A percentile compares a stretch with the other conserved stretches of the same genome.
Evolutionary conservation across 64 coral and sea anemone genomes (phyloP).

Genomic region (Montipora capricornis): DNA sequence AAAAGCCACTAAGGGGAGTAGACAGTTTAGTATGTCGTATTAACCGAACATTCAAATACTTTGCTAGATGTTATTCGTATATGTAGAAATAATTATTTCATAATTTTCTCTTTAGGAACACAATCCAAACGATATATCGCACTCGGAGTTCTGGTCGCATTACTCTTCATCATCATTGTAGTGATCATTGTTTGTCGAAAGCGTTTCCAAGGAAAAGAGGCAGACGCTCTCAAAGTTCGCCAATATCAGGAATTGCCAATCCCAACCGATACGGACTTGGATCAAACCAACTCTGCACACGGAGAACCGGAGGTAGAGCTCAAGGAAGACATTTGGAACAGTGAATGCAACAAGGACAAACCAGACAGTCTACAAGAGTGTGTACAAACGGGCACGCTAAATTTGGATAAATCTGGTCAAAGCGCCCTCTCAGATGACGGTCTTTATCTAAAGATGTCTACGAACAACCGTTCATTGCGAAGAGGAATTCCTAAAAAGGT

Average conservation of each 20-base stretch:
- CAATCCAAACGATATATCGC: conserved; percentile 1
- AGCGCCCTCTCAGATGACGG: conserved; percentile 1
- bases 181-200: conserved; percentile 30
- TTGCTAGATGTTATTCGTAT: not conserved
- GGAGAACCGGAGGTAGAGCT: not conserved
- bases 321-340: conserved; percentile 13
- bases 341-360: not conserved
- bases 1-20: no score
- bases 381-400: not conserved
- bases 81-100: not conserved
- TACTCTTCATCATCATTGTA: conserved; percentile 19
- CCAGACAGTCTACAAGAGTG: not conserved
- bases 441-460: not conserved
- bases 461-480: not conserved
- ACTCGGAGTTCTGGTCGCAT: not conserved
- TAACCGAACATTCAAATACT: no score
- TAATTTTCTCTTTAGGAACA: not conserved
- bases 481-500: not conserved
- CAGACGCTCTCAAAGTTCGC: not conserved
- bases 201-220: not conserved
- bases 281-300: not conserved
- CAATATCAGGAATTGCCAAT: conserved; percentile 18
- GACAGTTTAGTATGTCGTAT: no score
- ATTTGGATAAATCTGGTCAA: conserved; percentile 2
- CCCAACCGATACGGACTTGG: not conserved